Evolutionary conservation across 2,113 vertebrate genomes (phyloP).

Genomic region (Neotoma lepida): DNA sequence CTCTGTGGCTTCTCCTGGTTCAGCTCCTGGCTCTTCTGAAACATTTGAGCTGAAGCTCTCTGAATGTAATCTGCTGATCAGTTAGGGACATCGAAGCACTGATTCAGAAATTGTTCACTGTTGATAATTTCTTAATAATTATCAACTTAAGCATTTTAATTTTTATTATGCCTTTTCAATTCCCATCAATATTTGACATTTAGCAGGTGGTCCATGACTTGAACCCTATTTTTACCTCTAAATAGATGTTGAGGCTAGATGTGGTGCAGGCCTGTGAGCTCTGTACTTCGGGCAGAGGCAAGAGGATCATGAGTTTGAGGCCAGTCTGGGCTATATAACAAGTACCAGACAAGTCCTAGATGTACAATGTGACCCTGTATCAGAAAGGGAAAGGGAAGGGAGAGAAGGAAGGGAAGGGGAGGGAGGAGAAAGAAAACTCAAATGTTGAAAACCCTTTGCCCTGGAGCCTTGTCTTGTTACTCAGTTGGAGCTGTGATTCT

Average conservation of each 20-base stretch:
- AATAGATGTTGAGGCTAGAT: neutral
- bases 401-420: neutral
- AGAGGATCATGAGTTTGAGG: neutral
- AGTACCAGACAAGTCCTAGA: neutral
- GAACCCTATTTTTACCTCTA: neutral
- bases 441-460: neutral
- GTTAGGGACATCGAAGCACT: neutral
- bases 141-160: neutral
- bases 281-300: neutral
- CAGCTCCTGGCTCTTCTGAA: no score
- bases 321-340: neutral
- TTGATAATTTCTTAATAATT: neutral
- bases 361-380: neutral
- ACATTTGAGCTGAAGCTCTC: neutral
- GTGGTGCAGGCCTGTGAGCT: accelerated
- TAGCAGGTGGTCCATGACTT: neutral
- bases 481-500: neutral
- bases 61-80: neutral
- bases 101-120: neutral
- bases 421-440: neutral
- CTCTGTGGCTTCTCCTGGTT: neutral
- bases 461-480: neutral
- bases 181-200: neutral
- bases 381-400: no score
- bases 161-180: neutral